A percentile compares a stretch with the other conserved stretches of the same genome.
Evolutionary conservation across 2,113 vertebrate genomes (phyloP).

Genomic region (Bucco capensis): DNA sequence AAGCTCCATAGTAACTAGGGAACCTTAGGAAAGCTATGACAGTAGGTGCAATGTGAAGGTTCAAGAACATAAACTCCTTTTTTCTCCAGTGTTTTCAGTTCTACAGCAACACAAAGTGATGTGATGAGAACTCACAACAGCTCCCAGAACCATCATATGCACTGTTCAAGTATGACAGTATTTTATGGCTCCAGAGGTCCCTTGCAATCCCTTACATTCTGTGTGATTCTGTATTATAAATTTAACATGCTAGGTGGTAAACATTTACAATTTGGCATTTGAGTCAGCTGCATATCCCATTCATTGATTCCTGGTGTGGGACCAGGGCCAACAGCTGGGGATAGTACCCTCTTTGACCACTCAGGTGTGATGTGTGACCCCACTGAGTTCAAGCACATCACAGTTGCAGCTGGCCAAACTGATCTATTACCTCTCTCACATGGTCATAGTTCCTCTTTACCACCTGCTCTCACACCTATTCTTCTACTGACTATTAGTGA

Average conservation of each 20-base stretch:
- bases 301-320: background rate
- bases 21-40: background rate
- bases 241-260: background rate
- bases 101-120: background rate
- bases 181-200: no score
- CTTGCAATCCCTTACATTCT: no score
- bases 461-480: background rate
- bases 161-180: background rate
- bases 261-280: background rate
- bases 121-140: background rate
- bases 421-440: background rate
- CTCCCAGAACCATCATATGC: background rate
- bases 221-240: no score
- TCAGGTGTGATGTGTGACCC: background rate
- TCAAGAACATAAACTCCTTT: background rate
- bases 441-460: background rate
- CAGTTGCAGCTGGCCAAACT: rapidly evolving
- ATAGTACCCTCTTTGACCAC: background rate
- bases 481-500: background rate
- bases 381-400: background rate
- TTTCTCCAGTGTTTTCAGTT: background rate
- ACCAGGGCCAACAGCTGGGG: background rate
- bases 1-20: background rate
- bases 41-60: background rate
- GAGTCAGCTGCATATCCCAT: background rate